A percentile compares a stretch with the other conserved stretches of the same genome.
Evolutionary conservation across 1,140 invertebrate genomes (phyloP).

Genomic region (Drosophila subpulchrella): DNA sequence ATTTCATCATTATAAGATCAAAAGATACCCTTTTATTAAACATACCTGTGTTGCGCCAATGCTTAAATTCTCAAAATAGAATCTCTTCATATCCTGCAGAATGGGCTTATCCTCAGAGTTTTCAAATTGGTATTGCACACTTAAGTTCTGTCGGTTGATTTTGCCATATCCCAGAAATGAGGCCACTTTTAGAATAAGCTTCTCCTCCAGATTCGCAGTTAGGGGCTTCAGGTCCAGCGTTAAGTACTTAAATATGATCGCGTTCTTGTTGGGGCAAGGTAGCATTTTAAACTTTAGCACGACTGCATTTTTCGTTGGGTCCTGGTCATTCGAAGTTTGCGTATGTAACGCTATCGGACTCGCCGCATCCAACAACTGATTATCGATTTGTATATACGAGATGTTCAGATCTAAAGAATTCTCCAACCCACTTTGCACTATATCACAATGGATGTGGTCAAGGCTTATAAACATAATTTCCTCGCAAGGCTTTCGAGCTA

Average conservation of each 20-base stretch:
- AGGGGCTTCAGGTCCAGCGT: constrained; percentile 93
- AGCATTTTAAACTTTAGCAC: constrained; percentile 89
- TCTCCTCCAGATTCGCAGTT: constrained; percentile 94
- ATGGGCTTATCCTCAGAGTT: constrained; percentile 91
- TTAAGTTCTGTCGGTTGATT: constrained; percentile 65
- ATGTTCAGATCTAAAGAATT: constrained; percentile 91
- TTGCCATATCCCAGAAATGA: constrained; percentile 88
- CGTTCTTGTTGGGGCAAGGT: constrained; percentile 90
- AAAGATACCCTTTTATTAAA: constrained; percentile 70
- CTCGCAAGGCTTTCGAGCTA: constrained; percentile 91
- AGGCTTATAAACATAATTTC: constrained; percentile 94
- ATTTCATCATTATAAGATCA: constrained; percentile 2
- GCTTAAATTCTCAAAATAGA: constrained; percentile 95
- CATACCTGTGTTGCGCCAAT: constrained; percentile 88
- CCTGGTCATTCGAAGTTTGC: constrained; percentile 76
- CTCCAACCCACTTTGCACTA: constrained; percentile 86
- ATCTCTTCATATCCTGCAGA: constrained; percentile 91
- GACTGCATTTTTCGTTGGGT: constrained; percentile 86
- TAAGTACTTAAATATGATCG: constrained; percentile 92
- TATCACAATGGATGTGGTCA: constrained; percentile 89
- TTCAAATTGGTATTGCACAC: constrained; percentile 57
- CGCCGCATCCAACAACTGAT: constrained; percentile 94
- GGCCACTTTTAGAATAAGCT: constrained; percentile 92
- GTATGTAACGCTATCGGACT: constrained; percentile 93
- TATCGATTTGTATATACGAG: constrained; percentile 94